These are phyloP conservation scores for Rhinogobio ventralis DNA, from an alignment of 2,797 vertebrate genomes.

Conservation along the genomic window DNA sequence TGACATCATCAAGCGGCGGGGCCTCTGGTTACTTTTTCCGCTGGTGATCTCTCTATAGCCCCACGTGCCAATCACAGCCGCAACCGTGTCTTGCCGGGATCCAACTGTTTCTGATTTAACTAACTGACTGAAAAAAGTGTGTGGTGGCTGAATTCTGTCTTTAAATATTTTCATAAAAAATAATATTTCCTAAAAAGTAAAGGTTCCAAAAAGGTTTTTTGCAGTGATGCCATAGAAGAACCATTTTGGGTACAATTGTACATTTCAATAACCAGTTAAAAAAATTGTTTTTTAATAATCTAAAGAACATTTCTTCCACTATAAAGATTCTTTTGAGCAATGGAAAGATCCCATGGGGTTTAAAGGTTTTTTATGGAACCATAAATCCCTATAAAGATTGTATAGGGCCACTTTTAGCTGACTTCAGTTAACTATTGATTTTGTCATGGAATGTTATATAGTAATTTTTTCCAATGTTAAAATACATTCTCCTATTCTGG, in stretches of 20 bases:
- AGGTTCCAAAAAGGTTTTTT: not conserved
- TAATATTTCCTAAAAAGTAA: not conserved
- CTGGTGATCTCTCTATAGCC: slow-evolving; percentile 25
- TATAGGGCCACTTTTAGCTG: not conserved
- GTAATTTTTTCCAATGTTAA: not conserved
- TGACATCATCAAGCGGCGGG: slow-evolving; percentile 36
- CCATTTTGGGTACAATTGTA: not conserved
- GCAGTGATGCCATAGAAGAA: not conserved
- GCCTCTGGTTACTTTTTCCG: slow-evolving; percentile 39
- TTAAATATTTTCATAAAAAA: slow-evolving; percentile 70
- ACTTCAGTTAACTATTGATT: not conserved
- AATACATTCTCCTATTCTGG: not conserved
- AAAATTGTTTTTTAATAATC: not conserved
- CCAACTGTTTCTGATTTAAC: slow-evolving; percentile 76
- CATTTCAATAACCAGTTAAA: not conserved
- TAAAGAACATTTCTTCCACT: not conserved
- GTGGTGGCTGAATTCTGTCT: slow-evolving; percentile 66
- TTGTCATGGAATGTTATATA: not conserved
- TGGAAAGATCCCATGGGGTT: not conserved
- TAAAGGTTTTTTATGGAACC: not conserved
- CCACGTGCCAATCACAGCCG: slow-evolving; percentile 35
- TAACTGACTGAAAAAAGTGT: slow-evolving; percentile 74
- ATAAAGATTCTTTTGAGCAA: not conserved
- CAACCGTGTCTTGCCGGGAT: slow-evolving; percentile 39
- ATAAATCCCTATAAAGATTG: not conserved